A percentile compares a stretch with the other conserved stretches of the same genome.
These are phyloP conservation scores for Drosophila equinoxialis DNA, from an alignment of 1,140 invertebrate species.

Conservation along the genomic window DNA sequence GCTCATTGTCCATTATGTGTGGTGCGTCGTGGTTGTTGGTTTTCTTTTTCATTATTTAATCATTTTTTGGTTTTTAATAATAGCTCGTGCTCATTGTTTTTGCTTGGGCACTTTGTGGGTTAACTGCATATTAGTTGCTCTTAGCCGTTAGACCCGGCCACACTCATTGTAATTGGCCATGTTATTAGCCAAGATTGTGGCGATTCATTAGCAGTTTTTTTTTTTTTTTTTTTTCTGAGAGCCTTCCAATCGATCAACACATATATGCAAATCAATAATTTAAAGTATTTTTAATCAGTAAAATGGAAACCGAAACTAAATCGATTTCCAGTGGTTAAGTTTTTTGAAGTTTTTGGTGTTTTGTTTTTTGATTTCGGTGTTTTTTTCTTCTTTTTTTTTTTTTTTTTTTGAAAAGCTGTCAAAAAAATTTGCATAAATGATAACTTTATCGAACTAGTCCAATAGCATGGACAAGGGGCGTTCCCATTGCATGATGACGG, in stretches of 20 bases:
- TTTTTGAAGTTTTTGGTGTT: neutral
- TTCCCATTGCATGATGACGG: slow-evolving; percentile 42
- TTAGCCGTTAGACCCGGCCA: slow-evolving; percentile 57
- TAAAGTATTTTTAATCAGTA: slow-evolving; percentile 11
- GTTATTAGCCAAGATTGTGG: slow-evolving; percentile 56
- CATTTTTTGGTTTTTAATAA: slow-evolving; percentile 61
- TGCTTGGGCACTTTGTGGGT: slow-evolving; percentile 71
- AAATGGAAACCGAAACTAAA: slow-evolving; percentile 22
- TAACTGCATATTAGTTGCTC: slow-evolving; percentile 78
- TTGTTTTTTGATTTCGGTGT: neutral
- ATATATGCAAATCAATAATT: slow-evolving; percentile 34
- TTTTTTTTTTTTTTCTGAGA: too few relatives aligned
- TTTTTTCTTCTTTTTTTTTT: neutral
- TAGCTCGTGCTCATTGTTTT: slow-evolving; percentile 64
- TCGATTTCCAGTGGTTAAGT: neutral
- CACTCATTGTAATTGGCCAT: slow-evolving; percentile 40
- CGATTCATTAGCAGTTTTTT: slow-evolving; percentile 55
- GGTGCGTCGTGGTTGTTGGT: slow-evolving; percentile 48
- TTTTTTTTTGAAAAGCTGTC: slow-evolving; percentile 54
- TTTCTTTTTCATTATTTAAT: slow-evolving; percentile 58
- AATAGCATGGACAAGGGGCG: slow-evolving; percentile 55
- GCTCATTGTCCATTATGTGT: slow-evolving; percentile 56
- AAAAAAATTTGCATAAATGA: slow-evolving; percentile 75
- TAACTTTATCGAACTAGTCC: slow-evolving; percentile 70
- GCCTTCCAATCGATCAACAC: neutral